Percentiles rank a stretch among this genome's conserved stretches.
These are phyloP conservation scores for Gryllus bimaculatus DNA, from an alignment of 1,140 invertebrate genomes.

Conservation along the genomic window DNA sequence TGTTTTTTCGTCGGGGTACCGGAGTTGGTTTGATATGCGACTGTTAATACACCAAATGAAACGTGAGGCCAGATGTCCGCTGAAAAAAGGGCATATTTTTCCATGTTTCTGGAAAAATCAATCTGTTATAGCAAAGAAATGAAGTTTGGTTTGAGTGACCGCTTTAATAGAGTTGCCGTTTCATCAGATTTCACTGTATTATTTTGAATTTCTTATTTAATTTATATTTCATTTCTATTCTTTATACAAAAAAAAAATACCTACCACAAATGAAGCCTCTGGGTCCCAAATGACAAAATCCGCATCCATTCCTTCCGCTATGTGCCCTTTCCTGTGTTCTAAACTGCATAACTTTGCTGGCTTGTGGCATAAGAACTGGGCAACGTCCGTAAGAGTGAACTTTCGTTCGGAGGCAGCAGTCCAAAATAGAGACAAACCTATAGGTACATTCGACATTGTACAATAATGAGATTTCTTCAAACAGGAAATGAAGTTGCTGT, in stretches of 20 bases:
- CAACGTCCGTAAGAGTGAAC: conserved; percentile 42
- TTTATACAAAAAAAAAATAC: conserved; percentile 15
- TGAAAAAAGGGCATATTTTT: too few species aligned
- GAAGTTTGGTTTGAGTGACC: too few species aligned
- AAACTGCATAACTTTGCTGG: conserved; percentile 53
- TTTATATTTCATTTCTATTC: too few species aligned
- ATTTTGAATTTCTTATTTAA: too few species aligned
- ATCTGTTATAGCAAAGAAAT: too few species aligned
- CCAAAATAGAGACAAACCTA: conserved; percentile 57
- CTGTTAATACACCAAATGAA: too few species aligned
- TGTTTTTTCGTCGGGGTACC: too few species aligned
- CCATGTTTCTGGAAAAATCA: too few species aligned
- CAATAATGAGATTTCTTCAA: not conserved
- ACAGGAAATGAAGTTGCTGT: not conserved
- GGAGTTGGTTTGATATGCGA: too few species aligned
- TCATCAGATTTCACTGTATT: too few species aligned
- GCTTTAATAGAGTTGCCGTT: too few species aligned
- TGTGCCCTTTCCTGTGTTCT: conserved; percentile 45
- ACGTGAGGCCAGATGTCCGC: too few species aligned
- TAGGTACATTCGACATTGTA: not conserved
- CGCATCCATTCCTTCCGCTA: conserved; percentile 53
- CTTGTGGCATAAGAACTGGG: conserved; percentile 46
- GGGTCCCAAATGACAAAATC: conserved; percentile 64
- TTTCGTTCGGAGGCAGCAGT: conserved; percentile 42
- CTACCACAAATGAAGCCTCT: conserved; percentile 44